Base-by-base conservation (phyloP, 2,797 vertebrate species). In the Sebastes dallii region DNA sequence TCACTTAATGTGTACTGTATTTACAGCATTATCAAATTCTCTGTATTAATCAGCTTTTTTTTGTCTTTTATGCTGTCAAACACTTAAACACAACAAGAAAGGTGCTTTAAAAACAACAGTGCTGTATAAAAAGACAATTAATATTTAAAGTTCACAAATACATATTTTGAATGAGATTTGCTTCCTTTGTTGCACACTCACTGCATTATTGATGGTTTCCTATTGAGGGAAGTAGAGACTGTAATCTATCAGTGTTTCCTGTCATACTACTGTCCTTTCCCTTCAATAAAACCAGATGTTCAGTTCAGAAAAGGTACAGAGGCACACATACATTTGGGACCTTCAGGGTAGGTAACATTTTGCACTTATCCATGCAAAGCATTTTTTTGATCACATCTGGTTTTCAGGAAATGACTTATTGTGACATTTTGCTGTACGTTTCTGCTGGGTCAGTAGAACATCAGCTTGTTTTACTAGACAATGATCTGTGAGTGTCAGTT, bases 191-290 rank as follows among this genome's bases (percentile, higher is more conserved):
- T 60, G 66, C 16, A 22, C 20, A 27, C 27, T 55, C 66, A 62
- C 68, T 8, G 65, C 22, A 85, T 92, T 87, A 95, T 94, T 90
- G 70, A 94, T 93, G 89, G 86, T 84, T 95, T 95, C 94, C 94
- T 91, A 87, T 85, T 89, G 82, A 88, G 86, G 94, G 93, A 95
- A 93, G 88, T 73, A 22, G 62, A 88, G 80, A 66, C 79, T 81
- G 82, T 78, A 88, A 93, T 93, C 90, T 87, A 70, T 92, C 84
- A 88, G 81, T 86, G 91, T 88, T 96, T 96, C 94, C 94, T 92
- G 91, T 88, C 86, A 78, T 25, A 71, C 60, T 56, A 5, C 60
- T 55, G 36, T 69, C 69, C 66, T 66, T 82, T 83, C 66, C 80
- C 77, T 77, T 72, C 75, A 91, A 92, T 93, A 91, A 91, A 91